Evolutionary conservation across 2,113 vertebrate genomes (phyloP), one percentile per base, ranked within the genome.

Genomic region (Malurus melanocephalus): DNA sequence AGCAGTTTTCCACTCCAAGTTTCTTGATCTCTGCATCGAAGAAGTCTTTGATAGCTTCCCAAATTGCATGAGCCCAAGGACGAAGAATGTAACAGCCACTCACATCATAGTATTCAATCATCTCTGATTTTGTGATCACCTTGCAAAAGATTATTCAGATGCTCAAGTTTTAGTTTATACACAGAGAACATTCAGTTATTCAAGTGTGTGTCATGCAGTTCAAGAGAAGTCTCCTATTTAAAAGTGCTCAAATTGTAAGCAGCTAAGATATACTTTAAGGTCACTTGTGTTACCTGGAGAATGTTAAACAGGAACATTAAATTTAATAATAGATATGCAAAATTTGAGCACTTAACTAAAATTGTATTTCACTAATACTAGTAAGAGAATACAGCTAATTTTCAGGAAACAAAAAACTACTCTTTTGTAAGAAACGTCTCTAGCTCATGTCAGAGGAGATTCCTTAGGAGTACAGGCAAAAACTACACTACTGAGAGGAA

Each of bases 31-130:
- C 98, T 13, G 87, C 52, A 85, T 99, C 98, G 17, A 99, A 99
- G 96, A 99, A 99, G 10, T 98, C 97, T 94, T 98, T 98, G 93
- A 99, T 99, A 85, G 96, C 78, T 91, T 99, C 99, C 99, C 99
- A 99, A 95, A 99, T 98, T 87, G 99, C 91, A 16, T 93, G 99
- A 45, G 99, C 96, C 99, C 99, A 99, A 32, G 99, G 99, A 40
- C 99, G 98, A 78, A 99, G 98, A 90, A 99, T 97, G 1, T 99
- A 99, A 95, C 99, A 99, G 87, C 99, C 99, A 45, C 99, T 99
- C 35, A 99, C 98, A 27, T 99, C 99, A 5, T 99, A 99, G 96
- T 99, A 99, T 92, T 99, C 99, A 22, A 99, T 99, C 99, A 99
- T 98, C 97, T 99, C 99, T 4, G 99, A 82, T 94, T 99, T 99